phyloP scores from a whole-genome alignment of 1,140 invertebrate genomes.

The Anastatus disparis region DNA sequence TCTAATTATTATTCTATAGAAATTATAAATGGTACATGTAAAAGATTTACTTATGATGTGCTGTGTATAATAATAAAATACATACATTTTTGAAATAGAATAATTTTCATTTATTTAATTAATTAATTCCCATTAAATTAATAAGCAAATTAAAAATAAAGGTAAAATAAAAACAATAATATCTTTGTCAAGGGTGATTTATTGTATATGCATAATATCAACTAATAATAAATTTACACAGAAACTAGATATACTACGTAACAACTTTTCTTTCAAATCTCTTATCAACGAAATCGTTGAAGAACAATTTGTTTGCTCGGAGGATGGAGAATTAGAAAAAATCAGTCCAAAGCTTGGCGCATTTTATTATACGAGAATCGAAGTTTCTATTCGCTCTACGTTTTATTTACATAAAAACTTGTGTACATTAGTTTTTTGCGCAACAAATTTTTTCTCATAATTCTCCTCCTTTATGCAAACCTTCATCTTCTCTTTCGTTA shows the following conservation, averaged over 20 bases:
- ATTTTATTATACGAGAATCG: slow-evolving; percentile 42
- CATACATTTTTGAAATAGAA: background rate
- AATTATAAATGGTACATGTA: slow-evolving; percentile 24
- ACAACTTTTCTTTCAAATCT: slow-evolving; percentile 53
- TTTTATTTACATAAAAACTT: slow-evolving; percentile 58
- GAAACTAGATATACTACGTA: slow-evolving; percentile 54
- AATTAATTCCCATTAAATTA: background rate
- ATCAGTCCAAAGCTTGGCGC: slow-evolving; percentile 49
- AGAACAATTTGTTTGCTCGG: slow-evolving; percentile 23
- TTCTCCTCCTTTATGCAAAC: slow-evolving; percentile 34
- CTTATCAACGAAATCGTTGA: slow-evolving; percentile 36
- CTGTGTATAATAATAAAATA: slow-evolving; percentile 31
- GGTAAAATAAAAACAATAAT: slow-evolving; percentile 18
- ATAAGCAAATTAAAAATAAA: background rate
- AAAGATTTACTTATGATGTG: slow-evolving; percentile 9
- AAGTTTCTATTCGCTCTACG: slow-evolving; percentile 51
- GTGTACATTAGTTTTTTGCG: slow-evolving; percentile 44
- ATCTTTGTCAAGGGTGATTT: slow-evolving; percentile 50
- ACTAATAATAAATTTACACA: slow-evolving; percentile 55
- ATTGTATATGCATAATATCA: slow-evolving; percentile 56
- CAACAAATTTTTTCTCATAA: slow-evolving; percentile 30
- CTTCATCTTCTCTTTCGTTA: background rate
- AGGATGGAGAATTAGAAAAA: slow-evolving; percentile 52
- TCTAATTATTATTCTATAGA: background rate
- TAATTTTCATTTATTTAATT: background rate